Base-by-base conservation (phyloP, 2,113 vertebrate genomes). In the Rhinoderma darwinii region DNA sequence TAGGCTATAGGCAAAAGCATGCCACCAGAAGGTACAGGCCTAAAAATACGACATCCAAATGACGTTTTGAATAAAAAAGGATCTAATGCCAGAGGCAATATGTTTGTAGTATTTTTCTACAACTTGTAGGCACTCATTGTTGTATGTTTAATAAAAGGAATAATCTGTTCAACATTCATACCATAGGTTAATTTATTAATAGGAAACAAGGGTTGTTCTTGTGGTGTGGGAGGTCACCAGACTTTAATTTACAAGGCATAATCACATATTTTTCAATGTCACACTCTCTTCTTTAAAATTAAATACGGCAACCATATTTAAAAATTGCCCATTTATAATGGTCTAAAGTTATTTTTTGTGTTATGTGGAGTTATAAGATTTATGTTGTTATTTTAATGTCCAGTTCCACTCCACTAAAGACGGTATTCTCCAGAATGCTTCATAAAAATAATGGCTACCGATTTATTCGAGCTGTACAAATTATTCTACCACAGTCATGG, bases 111-210 rank as follows among this genome's bases (percentile, higher is more conserved):
- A 2, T 10, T 1, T n/a, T 3, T 61, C 56, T 10, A 10, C 27
- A 25, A 61, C 25, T 8, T n/a, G 56, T 11, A 27, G 10, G 9
- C n/a, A 61, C 25, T 61, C 56, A 8, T 10, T 12, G 25, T 61
- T 32, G 27, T 66, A 32, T 32, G 15, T 32, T 32, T 32, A 15
- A 66, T 32, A 32, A 66, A 17, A 1, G 3, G 18, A 66, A 32
- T 32, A 17, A 66, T 18, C 63, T 35, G 30, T 25, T 32, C 63
- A 66, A n/a, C 63, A 22, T 66, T 66, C 11, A 32, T 66, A 17
- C 18, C 14, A 35, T 66, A 66, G 63, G 63, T 66, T 32, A 66
- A 66, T 66, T 66, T 66, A 66, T 66, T 66, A n/a, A 35, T 66
- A 30, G 63, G 63, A 32, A 15, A 66, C 63, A 66, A 35, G 30